These are phyloP conservation scores for Sphecodes monilicornis DNA, from an alignment of 2,888 invertebrate species.

Conservation along the genomic window DNA sequence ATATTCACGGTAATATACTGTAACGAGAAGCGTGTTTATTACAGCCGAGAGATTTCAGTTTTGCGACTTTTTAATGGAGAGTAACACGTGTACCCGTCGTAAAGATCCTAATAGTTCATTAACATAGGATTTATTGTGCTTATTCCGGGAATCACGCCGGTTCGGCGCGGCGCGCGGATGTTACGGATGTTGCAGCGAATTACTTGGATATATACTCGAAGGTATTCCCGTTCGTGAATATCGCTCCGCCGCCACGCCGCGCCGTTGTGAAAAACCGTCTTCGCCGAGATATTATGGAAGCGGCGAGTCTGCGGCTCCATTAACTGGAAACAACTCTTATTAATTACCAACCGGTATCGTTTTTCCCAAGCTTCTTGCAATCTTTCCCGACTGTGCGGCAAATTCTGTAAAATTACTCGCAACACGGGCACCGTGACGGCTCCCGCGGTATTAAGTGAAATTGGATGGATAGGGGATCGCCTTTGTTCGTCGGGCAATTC, in stretches of 20 bases:
- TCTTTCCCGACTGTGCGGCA: not conserved
- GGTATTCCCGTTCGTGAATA: not conserved
- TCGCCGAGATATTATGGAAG: not conserved
- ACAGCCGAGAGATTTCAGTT: not conserved
- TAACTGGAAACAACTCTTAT: constrained; percentile 9
- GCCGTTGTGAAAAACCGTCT: not conserved
- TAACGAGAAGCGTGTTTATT: constrained; percentile 21
- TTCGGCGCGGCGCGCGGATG: not conserved
- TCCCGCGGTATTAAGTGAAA: not conserved
- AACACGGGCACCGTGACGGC: not conserved
- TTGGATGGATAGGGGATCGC: not conserved
- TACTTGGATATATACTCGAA: not conserved
- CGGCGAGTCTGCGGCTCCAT: not conserved
- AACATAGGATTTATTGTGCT: constrained; percentile 11
- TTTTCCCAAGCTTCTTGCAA: not conserved
- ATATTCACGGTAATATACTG: constrained; percentile 2
- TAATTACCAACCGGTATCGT: not conserved
- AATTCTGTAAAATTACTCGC: not conserved
- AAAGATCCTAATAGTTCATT: constrained; percentile 18
- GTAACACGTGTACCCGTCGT: not conserved
- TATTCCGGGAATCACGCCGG: constrained; percentile 2
- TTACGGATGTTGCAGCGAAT: not conserved
- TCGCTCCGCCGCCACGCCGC: not conserved
- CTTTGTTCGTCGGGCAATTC: not conserved
- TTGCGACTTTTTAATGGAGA: not conserved